Conservation (phyloP, 1,140 invertebrate genomes). For the Sinella curviseta region DNA sequence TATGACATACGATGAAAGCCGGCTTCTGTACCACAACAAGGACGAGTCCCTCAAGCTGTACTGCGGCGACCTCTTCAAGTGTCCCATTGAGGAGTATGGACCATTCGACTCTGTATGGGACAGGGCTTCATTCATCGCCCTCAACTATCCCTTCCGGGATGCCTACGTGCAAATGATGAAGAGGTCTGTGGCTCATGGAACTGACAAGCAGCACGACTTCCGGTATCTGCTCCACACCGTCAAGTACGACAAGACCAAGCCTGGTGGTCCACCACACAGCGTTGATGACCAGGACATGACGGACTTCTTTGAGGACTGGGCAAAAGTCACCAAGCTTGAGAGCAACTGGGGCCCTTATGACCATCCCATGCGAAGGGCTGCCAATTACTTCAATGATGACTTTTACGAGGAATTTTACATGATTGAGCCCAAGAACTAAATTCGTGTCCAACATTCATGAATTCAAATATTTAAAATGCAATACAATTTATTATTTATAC, state of each 20-base stretch:
- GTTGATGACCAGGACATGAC: slow-evolving; percentile 23
- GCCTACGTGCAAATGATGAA: slow-evolving; percentile 38
- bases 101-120: slow-evolving; percentile 50
- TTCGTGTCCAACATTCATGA: no score
- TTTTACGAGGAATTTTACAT: slow-evolving; percentile 1
- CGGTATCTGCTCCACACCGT: slow-evolving; percentile 45
- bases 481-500: no score
- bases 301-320: slow-evolving; percentile 27
- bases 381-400: background rate
- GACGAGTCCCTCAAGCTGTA: slow-evolving; percentile 45
- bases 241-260: slow-evolving; percentile 44
- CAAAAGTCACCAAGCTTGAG: background rate
- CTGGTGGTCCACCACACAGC: slow-evolving; percentile 34
- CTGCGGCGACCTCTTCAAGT: slow-evolving; percentile 47
- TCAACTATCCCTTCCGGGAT: slow-evolving; percentile 34
- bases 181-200: slow-evolving; percentile 22
- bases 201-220: background rate
- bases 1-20: slow-evolving; percentile 28
- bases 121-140: slow-evolving; percentile 47
- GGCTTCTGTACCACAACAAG: slow-evolving; percentile 32
- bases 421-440: background rate
- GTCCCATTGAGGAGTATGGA: slow-evolving; percentile 40
- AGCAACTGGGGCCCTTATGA: background rate
- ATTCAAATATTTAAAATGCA: no score
- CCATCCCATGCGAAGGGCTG: background rate